Percentiles rank a stretch among this genome's conserved stretches.
phyloP scores from a whole-genome alignment of 1,140 invertebrate genomes.

The Drosophila watanabei region DNA sequence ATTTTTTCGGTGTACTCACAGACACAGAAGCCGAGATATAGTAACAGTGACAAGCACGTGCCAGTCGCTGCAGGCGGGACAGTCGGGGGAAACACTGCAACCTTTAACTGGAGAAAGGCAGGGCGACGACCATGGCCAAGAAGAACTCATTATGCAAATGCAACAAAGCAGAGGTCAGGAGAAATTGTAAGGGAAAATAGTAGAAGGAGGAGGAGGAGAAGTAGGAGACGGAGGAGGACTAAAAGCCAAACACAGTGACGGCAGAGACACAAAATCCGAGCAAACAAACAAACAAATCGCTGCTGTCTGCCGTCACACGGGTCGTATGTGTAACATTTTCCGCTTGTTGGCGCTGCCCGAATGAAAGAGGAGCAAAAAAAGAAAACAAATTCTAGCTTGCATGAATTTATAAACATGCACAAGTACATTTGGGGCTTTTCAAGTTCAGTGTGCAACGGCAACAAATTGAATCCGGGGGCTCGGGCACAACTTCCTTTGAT shows the following conservation, averaged over 20 bases:
- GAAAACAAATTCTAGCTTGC: constrained; percentile 18
- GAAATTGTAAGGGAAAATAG: neutral
- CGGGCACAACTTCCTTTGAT: constrained; percentile 31
- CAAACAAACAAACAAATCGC: constrained; percentile 44
- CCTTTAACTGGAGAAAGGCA: constrained; percentile 53
- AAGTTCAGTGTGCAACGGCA: constrained; percentile 28
- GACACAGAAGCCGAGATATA: constrained; percentile 12
- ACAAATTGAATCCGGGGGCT: constrained; percentile 35
- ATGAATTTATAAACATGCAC: constrained; percentile 34
- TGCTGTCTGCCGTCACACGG: constrained; percentile 26
- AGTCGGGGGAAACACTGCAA: constrained; percentile 14
- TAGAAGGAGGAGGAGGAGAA: neutral
- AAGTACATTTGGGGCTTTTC: constrained; percentile 18
- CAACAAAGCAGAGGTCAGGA: constrained; percentile 29
- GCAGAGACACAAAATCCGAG: constrained; percentile 17
- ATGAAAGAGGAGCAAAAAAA: constrained; percentile 7
- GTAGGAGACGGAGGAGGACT: neutral
- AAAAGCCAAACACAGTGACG: constrained; percentile 45
- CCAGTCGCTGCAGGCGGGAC: constrained; percentile 38
- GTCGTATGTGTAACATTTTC: constrained; percentile 69
- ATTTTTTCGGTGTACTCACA: constrained; percentile 14
- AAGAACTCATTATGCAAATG: constrained; percentile 53
- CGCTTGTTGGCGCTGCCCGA: constrained; percentile 38
- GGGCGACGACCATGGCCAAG: constrained; percentile 39
- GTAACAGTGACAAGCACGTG: constrained; percentile 53